phyloP scores from a whole-genome alignment of 2,888 invertebrate species.

The Nymphalis c-album region DNA sequence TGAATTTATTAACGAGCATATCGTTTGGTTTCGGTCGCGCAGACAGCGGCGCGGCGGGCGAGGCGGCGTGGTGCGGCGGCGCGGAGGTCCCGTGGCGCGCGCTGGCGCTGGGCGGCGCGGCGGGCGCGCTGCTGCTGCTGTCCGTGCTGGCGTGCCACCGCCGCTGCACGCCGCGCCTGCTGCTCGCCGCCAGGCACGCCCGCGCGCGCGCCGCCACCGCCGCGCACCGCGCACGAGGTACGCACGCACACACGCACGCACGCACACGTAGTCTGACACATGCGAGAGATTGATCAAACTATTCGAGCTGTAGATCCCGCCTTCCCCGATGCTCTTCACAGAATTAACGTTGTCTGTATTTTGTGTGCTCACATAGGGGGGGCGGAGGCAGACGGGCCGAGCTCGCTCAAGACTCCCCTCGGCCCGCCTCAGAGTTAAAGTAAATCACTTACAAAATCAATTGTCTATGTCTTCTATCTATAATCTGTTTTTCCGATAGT shows the following conservation, averaged over 20 bases:
- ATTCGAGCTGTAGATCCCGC: too few species aligned
- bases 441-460: too few species aligned
- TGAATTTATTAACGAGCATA: too few species aligned
- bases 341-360: too few species aligned
- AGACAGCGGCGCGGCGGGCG: conserved; percentile 30
- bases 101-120: conserved; percentile 76
- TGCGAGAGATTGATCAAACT: too few species aligned
- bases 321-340: not conserved
- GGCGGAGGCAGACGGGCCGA: too few species aligned
- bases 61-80: conserved; percentile 50
- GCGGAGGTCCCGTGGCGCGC: conserved; percentile 82
- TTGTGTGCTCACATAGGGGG: too few species aligned
- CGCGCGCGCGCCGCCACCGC: conserved; percentile 61
- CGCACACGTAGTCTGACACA: too few species aligned
- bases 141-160: conserved; percentile 78
- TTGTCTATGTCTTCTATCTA: too few species aligned
- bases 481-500: too few species aligned
- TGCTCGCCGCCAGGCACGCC: conserved; percentile 66
- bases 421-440: too few species aligned
- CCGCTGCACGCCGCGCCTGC: conserved; percentile 65
- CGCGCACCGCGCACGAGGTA: conserved; percentile 67
- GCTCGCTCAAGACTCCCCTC: too few species aligned
- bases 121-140: conserved; percentile 71
- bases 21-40: not conserved
- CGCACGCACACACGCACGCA: not conserved